phyloP scores from a whole-genome alignment of 2,888 invertebrate species.

The Drosophila atripex region DNA sequence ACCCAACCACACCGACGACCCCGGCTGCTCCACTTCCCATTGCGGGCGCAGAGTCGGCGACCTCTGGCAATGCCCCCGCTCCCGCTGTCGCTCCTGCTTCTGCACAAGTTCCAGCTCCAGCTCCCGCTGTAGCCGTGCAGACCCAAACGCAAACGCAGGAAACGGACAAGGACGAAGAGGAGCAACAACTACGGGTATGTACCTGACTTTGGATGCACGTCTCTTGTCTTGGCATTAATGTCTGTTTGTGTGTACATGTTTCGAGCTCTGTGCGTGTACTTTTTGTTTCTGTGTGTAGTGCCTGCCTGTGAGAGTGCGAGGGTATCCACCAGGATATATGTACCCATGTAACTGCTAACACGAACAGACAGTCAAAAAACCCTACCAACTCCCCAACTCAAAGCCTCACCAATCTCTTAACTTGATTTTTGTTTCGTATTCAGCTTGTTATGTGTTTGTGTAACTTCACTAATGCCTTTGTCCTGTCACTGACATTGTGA shows the following conservation, averaged over 20 bases:
- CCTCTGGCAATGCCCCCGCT: constrained; percentile 20
- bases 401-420: constrained; percentile 33
- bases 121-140: constrained; percentile 52
- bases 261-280: constrained; percentile 39
- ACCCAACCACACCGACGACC: constrained; percentile 79
- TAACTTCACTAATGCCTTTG: constrained; percentile 62
- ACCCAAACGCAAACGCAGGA: constrained; percentile 28
- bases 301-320: constrained; percentile 9
- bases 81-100: constrained; percentile 36
- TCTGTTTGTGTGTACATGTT: constrained; percentile 37
- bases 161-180: constrained; percentile 28
- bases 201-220: constrained; percentile 56
- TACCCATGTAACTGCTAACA: constrained; percentile 51
- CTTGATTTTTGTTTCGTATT: constrained; percentile 48
- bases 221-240: constrained; percentile 43
- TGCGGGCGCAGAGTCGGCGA: constrained; percentile 45
- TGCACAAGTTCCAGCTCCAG: constrained; percentile 35
- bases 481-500: constrained; percentile 29
- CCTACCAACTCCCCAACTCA: constrained; percentile 26
- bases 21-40: constrained; percentile 69
- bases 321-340: constrained; percentile 48
- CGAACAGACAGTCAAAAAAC: constrained; percentile 51
- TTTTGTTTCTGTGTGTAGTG: constrained; percentile 26
- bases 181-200: constrained; percentile 77
- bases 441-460: constrained; percentile 48